A percentile compares a stretch with the other conserved stretches of the same genome.
phyloP scores from a whole-genome alignment of 2,797 vertebrate species.

The Oceanodroma leucorhoa region DNA sequence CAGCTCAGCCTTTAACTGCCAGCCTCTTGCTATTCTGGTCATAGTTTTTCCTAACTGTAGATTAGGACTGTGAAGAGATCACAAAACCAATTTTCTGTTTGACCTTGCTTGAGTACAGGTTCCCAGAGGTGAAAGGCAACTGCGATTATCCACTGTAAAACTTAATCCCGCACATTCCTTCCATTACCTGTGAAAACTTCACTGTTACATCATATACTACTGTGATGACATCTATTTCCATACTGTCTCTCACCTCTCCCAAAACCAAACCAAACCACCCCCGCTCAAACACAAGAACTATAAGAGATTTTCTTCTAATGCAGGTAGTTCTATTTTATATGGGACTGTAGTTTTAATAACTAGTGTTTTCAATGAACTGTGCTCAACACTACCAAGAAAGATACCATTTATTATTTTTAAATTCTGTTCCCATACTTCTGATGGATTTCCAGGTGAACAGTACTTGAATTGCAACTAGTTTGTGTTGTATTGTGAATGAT shows the following conservation, averaged over 20 bases:
- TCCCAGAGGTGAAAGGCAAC: not conserved
- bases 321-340: not conserved
- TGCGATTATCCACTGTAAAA: not conserved
- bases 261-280: not conserved
- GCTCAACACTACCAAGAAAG: not conserved
- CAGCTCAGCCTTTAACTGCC: not conserved
- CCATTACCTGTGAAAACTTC: not conserved
- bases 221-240: not conserved
- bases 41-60: not conserved
- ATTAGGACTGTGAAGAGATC: not conserved
- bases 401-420: not conserved
- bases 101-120: not conserved
- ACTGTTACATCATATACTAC: not conserved
- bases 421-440: not conserved
- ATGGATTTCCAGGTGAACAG: not conserved
- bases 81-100: constrained; percentile 9
- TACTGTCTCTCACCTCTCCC: not conserved
- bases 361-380: not conserved
- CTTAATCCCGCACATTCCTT: not conserved
- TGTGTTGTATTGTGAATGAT: not conserved
- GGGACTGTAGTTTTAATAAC: not conserved
- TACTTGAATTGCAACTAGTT: not conserved
- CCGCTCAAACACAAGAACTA: fast-evolving
- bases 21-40: not conserved
- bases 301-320: not conserved